These are phyloP conservation scores for Tragopan temminckii DNA, from an alignment of 2,797 vertebrate genomes.

Conservation along the genomic window DNA sequence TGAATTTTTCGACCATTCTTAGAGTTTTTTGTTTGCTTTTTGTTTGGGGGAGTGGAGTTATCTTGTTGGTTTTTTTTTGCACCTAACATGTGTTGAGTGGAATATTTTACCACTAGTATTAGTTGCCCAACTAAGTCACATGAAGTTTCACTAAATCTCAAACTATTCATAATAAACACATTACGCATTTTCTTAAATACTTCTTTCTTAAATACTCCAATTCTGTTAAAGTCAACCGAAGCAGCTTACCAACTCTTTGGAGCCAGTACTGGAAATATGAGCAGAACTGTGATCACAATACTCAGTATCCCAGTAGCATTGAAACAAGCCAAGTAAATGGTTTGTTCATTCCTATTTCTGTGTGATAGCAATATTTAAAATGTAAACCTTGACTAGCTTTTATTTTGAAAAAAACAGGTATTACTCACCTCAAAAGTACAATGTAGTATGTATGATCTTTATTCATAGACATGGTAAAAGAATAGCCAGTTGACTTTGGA, in stretches of 20 bases:
- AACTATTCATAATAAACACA: background rate
- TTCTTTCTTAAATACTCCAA: background rate
- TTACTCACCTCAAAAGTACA: slow-evolving; percentile 16
- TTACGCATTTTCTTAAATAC: background rate
- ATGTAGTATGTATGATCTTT: background rate
- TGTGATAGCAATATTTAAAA: background rate
- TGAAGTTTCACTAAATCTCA: background rate
- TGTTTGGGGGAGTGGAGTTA: background rate
- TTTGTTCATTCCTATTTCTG: background rate
- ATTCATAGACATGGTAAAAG: background rate
- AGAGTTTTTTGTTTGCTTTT: background rate
- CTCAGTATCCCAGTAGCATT: background rate
- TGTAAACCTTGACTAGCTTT: background rate
- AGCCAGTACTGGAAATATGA: background rate
- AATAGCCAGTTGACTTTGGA: background rate
- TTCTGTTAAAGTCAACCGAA: background rate
- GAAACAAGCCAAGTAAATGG: background rate
- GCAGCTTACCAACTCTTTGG: background rate
- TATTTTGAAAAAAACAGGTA: background rate
- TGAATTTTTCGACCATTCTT: background rate
- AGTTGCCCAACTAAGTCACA: background rate
- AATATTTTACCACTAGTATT: background rate
- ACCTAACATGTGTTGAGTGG: background rate
- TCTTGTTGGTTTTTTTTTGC: background rate
- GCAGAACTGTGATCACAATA: background rate